Conservation (phyloP, 2,797 vertebrate genomes). For the Lophotriccus pileatus region DNA sequence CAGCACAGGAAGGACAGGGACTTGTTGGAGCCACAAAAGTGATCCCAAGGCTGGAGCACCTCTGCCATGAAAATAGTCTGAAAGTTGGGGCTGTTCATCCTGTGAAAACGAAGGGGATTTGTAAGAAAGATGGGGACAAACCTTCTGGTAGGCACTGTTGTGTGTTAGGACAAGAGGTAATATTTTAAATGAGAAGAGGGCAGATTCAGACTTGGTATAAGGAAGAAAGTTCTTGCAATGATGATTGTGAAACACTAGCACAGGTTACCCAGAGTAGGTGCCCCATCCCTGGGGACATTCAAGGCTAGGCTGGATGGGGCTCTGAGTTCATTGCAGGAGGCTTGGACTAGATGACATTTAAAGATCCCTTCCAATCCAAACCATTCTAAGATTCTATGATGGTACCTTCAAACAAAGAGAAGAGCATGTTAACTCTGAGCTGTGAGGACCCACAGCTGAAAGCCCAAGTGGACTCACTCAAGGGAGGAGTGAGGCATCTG, state of each 20-base stretch:
- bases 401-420: neutral
- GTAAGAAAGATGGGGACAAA: neutral
- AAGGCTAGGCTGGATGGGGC: neutral
- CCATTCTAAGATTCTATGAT: neutral
- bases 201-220: neutral
- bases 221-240: neutral
- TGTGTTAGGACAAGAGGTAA: neutral
- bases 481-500: neutral
- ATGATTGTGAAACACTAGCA: neutral
- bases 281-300: neutral
- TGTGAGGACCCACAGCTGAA: neutral
- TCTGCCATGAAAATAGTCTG: neutral
- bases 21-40: neutral
- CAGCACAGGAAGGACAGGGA: neutral
- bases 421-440: neutral
- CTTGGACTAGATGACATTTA: neutral
- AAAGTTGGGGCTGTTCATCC: neutral
- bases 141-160: neutral
- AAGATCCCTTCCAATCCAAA: neutral
- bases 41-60: accelerated
- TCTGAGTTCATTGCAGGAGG: neutral
- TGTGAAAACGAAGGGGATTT: neutral
- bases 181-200: neutral
- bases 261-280: neutral
- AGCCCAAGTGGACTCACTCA: neutral